A percentile compares a stretch with the other conserved stretches of the same genome.
phyloP scores from a whole-genome alignment of 2,888 invertebrate genomes.

The Drosophila mimetica region DNA sequence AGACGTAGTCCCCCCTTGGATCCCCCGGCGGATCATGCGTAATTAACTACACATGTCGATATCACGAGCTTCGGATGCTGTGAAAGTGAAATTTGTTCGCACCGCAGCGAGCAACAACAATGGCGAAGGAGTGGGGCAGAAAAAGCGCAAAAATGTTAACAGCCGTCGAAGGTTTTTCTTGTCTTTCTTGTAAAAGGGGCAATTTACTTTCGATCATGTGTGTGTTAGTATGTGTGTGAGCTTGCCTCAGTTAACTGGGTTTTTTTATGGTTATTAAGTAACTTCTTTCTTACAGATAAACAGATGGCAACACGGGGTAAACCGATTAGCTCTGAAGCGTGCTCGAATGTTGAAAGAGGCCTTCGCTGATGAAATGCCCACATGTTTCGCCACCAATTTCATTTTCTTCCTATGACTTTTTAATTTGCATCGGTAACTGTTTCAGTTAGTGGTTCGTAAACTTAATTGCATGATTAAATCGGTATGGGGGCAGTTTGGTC shows the following conservation, averaged over 20 bases:
- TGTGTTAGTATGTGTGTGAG: constrained; percentile 55
- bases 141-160: constrained; percentile 51
- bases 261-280: constrained; percentile 69
- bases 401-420: constrained; percentile 45
- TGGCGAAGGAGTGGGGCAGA: constrained; percentile 41
- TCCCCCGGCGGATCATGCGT: constrained; percentile 55
- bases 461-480: constrained; percentile 19
- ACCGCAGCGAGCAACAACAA: constrained; percentile 60
- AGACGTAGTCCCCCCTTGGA: not conserved
- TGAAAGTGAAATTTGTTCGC: constrained; percentile 82
- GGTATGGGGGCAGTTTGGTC: constrained; percentile 4
- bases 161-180: constrained; percentile 62
- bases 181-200: constrained; percentile 66
- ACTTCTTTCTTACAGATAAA: constrained; percentile 48
- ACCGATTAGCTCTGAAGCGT: constrained; percentile 46
- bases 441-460: constrained; percentile 32
- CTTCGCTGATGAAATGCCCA: constrained; percentile 26
- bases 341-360: constrained; percentile 35
- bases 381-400: constrained; percentile 26
- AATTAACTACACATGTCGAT: constrained; percentile 74
- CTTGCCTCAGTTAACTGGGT: constrained; percentile 53
- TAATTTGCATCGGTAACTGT: constrained; percentile 33
- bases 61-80: constrained; percentile 60
- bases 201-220: constrained; percentile 68
- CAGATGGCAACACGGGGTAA: constrained; percentile 22